These are phyloP conservation scores for Grus americana DNA, from an alignment of 2,113 vertebrate genomes.

Conservation along the genomic window DNA sequence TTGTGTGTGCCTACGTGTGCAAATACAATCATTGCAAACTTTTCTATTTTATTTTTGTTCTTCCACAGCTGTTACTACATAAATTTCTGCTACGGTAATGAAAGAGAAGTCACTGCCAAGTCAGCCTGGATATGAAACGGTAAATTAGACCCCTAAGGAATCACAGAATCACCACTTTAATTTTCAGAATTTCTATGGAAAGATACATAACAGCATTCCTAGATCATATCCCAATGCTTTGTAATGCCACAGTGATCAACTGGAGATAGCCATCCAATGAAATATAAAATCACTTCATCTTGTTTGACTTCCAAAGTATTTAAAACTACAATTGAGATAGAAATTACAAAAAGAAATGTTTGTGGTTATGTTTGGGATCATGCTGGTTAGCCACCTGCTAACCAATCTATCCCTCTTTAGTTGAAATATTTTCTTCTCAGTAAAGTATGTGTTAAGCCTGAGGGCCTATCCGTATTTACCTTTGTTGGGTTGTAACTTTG, in stretches of 20 bases:
- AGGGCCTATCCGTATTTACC: not conserved
- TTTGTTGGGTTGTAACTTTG: not conserved
- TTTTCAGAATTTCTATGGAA: slow-evolving; percentile 1
- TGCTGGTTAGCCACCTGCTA: slow-evolving; percentile 63
- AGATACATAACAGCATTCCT: not conserved
- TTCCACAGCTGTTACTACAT: slow-evolving; percentile 26
- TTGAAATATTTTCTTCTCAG: slow-evolving; percentile 5
- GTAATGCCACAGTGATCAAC: not conserved
- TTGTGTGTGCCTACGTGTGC: not conserved
- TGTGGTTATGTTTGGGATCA: slow-evolving; percentile 6
- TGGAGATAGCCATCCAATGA: not conserved
- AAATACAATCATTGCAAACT: not conserved
- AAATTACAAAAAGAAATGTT: slow-evolving; percentile 29
- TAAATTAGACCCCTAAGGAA: slow-evolving; percentile 42
- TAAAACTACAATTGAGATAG: slow-evolving; percentile 5
- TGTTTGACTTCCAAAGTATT: slow-evolving; percentile 34
- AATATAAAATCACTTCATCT: not conserved
- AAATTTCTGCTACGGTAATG: not conserved
- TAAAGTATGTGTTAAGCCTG: not conserved
- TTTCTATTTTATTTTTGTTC: slow-evolving; percentile 13
- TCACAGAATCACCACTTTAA: slow-evolving; percentile 27
- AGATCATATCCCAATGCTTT: not conserved
- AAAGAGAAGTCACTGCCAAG: slow-evolving; percentile 16
- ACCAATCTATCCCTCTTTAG: slow-evolving; percentile 25
- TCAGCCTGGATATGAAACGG: not conserved